Evolutionary conservation across 2,113 vertebrate species (phyloP), one percentile per base, ranked within the genome.

Genomic region (Hipposideros armiger): DNA sequence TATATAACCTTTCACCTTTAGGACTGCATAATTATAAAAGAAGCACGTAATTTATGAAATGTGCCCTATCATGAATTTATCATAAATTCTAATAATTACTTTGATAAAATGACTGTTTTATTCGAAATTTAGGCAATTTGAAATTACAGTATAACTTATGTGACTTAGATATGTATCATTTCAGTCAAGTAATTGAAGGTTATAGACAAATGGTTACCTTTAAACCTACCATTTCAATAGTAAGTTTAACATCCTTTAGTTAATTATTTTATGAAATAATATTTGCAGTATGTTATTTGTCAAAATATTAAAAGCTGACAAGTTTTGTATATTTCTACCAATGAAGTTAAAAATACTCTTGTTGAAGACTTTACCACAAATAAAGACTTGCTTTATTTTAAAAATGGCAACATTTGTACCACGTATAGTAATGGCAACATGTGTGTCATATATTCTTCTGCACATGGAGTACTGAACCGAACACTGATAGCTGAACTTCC

Each of bases 101-200:
- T 83, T 80, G 67, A 89, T 77, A 17, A 26, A 67, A 77, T 64
- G 22, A 4, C 4, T 90, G 6, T 69, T 81, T 97, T 96, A 93
- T 96, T 97, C 95, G 93, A 96, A 95, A 80, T 96, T 98, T 93
- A 92, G 90, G 15, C n/a, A 66, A 90, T 87, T 94, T 77, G 87
- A 96, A 97, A 95, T 88, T 96, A 97, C 24, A 82, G 58, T 81
- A 88, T 91, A 94, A 94, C 56, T 94, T 97, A 95, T 95, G 60
- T 97, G 77, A 91, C 94, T 97, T 95, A 94, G 82, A 96, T 97
- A 78, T 87, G 84, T 96, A 91, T 96, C 90, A 96, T 97, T 98
- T 94, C n/a, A 52, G 60, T 45, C 66, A 97, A 97, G 89, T 97
- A 97, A 97, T 95, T 98, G 77, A 97, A 97, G 94, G 56, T 92